phyloP scores from a whole-genome alignment of 2,888 invertebrate species.

The Amphipoea oculea region DNA sequence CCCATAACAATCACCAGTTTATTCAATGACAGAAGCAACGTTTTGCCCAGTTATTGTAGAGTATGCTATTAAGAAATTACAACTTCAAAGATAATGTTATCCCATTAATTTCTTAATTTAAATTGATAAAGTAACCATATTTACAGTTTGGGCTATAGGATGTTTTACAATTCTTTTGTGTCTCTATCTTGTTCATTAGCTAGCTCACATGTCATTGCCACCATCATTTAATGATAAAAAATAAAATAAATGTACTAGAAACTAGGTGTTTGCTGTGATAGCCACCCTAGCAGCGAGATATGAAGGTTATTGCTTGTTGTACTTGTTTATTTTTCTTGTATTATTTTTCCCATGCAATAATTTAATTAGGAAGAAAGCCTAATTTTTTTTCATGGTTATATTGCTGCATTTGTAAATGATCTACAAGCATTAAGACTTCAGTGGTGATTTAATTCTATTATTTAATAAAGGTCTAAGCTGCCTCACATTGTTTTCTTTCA shows the following conservation, averaged over 20 bases:
- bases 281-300: not conserved
- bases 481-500: not conserved
- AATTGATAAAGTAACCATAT: not conserved
- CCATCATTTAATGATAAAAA: not conserved
- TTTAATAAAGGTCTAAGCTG: not conserved
- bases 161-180: slow-evolving; percentile 17
- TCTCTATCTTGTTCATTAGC: not conserved
- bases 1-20: slow-evolving; percentile 68
- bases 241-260: not conserved
- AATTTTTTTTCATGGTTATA: not conserved
- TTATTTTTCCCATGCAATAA: no score
- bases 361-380: not conserved
- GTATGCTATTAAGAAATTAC: not conserved
- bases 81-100: not conserved
- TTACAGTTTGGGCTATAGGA: not conserved
- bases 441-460: not conserved
- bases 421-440: not conserved
- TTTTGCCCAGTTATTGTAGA: slow-evolving; percentile 26
- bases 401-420: not conserved
- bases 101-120: not conserved
- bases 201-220: not conserved
- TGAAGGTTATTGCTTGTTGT: not conserved
- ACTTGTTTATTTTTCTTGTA: not conserved
- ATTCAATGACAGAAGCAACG: slow-evolving; percentile 37
- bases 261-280: not conserved